Evolutionary conservation across 2,113 vertebrate species (phyloP), one percentile per base, ranked within the genome.

Genomic region (Clinocottus analis): DNA sequence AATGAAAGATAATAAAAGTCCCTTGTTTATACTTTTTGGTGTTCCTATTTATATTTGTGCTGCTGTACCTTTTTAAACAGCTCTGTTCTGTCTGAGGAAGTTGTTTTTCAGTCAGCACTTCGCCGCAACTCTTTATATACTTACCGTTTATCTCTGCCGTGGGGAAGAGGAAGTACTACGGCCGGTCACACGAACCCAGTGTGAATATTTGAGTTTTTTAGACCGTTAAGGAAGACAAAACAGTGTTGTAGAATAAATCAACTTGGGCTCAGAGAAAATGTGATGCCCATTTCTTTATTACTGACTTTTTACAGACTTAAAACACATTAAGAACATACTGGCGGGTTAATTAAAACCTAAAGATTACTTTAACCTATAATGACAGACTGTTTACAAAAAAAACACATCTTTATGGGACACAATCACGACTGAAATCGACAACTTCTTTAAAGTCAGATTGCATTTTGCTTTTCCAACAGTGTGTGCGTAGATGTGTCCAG

Each of bases 1-100:
- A 13, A 41, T 74, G 83, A 89, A 73, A 85, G 65, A 69, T 55
- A 90, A 93, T 88, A 90, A 92, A 93, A 84, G 21, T 39, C 66
- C 56, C 41, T 73, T 90, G 88, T 93, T 93, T 90, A 53, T 91
- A 93, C 35, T 2, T 72, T 63, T 72, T 64, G 47, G 31, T 66
- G 55, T 78, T 31, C 4, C 2, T 27, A 17, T 63, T 66, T 5
- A 16, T 11, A 2, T 27, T 7, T 13, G 47, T 19, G 61, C 51
- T 62, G 51, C 59, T 60, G 43, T 23, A 7, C 21, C 63, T 81
- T 75, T 72, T 75, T 72, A 81, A 67, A 64, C 70, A 33, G 23
- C 43, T 47, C 17, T 53, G 58, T 45, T 72, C n/a, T 56, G 21
- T 67, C 2, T 12, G 67, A 85, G 82, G 80, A 88, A 87, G 85